Percentiles rank a stretch among this genome's conserved stretches.
Conservation (phyloP, 2,888 invertebrate species). For the Pantelozetes paolii region DNA sequence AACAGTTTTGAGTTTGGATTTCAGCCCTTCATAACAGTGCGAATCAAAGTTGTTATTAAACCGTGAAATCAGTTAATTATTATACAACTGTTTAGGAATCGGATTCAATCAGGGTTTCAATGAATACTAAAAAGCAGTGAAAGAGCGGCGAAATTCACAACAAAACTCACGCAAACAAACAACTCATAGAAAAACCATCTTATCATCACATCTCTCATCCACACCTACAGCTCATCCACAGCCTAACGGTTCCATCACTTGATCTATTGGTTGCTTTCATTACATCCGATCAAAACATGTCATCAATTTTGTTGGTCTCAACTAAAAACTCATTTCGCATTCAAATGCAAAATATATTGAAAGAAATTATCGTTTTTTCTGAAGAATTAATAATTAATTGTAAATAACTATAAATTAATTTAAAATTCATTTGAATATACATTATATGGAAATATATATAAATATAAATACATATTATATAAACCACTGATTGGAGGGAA, state of each 20-base stretch:
- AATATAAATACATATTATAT: conserved; percentile 14
- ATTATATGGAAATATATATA: not conserved
- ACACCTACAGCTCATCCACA: not conserved
- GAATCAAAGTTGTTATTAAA: conserved; percentile 26
- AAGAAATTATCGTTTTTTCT: not conserved
- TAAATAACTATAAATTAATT: not conserved
- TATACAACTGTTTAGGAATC: not conserved
- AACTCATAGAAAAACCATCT: conserved; percentile 26
- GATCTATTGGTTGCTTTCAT: not conserved
- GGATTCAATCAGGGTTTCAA: conserved; percentile 34
- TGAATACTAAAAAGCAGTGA: conserved; percentile 24
- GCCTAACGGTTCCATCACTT: not conserved
- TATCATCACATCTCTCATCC: not conserved
- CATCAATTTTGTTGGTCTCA: not conserved
- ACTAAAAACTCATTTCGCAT: not conserved
- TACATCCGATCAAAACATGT: not conserved
- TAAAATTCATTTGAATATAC: conserved; percentile 24
- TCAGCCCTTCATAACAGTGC: conserved; percentile 7
- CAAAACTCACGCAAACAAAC: not conserved
- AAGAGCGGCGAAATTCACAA: not conserved
- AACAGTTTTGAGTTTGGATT: not conserved
- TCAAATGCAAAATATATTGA: not conserved
- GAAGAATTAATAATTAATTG: not conserved
- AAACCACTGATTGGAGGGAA: conserved; percentile 29
- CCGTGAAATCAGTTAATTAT: not conserved